Evolutionary conservation across 2,797 vertebrate genomes (phyloP).

Genomic region (Bradypodion pumilum): DNA sequence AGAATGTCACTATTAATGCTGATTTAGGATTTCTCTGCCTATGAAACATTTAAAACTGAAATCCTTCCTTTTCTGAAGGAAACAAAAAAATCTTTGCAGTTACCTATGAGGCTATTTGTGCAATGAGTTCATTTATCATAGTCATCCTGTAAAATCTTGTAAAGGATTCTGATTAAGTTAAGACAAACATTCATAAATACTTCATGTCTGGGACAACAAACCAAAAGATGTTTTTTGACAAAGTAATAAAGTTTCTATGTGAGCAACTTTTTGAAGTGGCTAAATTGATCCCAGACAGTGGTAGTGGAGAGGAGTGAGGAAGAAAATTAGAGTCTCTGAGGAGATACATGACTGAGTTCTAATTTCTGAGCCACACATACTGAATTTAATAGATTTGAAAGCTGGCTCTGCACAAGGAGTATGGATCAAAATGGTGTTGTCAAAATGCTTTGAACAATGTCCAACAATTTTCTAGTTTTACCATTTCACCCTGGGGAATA

Average conservation of each 20-base stretch:
- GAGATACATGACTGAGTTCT: constrained; percentile 27
- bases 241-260: constrained; percentile 53
- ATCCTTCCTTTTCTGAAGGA: background rate
- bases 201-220: constrained; percentile 60
- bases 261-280: constrained; percentile 51
- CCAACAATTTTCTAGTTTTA: background rate
- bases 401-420: background rate
- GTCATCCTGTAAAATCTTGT: background rate
- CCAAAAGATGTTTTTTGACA: constrained; percentile 50
- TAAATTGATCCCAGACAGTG: constrained; percentile 26
- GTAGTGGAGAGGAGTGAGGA: constrained; percentile 8
- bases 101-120: background rate
- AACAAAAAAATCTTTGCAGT: background rate
- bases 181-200: constrained; percentile 63
- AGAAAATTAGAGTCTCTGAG: constrained; percentile 39
- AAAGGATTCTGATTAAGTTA: constrained; percentile 65
- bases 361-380: constrained; percentile 14
- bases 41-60: background rate
- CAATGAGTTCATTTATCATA: background rate
- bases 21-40: background rate
- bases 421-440: constrained; percentile 5
- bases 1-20: background rate
- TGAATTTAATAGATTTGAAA: constrained; percentile 14
- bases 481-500: background rate
- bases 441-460: background rate